These are phyloP conservation scores for Petrolisthes manimaculis DNA, from an alignment of 2,888 invertebrate genomes.

Conservation along the genomic window DNA sequence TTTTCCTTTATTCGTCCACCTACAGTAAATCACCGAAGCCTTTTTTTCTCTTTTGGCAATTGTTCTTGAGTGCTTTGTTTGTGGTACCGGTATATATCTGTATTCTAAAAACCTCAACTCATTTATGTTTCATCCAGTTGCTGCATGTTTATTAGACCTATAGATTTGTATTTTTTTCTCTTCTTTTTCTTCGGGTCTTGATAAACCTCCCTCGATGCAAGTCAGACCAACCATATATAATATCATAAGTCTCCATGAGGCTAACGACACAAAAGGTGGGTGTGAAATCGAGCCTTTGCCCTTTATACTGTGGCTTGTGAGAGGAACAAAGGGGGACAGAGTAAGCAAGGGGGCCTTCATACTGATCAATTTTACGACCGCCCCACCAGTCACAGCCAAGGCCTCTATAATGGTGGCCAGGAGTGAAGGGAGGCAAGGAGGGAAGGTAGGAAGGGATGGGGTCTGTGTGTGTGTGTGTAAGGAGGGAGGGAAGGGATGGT, in stretches of 20 bases:
- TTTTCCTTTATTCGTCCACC: too few relatives aligned
- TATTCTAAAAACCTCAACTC: too few relatives aligned
- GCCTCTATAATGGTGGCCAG: conserved; percentile 47
- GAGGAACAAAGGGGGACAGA: conserved; percentile 35
- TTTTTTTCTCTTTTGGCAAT: too few relatives aligned
- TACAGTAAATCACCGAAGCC: too few relatives aligned
- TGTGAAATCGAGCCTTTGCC: conserved; percentile 41
- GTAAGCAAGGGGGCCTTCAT: conserved; percentile 42
- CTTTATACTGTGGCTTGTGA: conserved; percentile 28
- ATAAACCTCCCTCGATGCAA: not conserved
- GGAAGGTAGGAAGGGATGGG: too few relatives aligned
- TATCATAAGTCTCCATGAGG: conserved; percentile 22
- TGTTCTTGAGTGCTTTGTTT: too few relatives aligned
- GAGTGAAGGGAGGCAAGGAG: not conserved
- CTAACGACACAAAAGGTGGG: conserved; percentile 12
- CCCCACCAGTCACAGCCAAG: conserved; percentile 41
- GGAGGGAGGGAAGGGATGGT: conserved; percentile 16
- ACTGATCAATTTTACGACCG: conserved; percentile 49
- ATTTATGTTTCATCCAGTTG: too few relatives aligned
- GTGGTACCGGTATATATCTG: too few relatives aligned
- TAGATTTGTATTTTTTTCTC: too few relatives aligned
- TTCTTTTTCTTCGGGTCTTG: too few relatives aligned
- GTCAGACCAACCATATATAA: not conserved
- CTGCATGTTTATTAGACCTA: too few relatives aligned
- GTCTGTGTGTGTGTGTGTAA: not conserved